phyloP scores from a whole-genome alignment of 2,888 invertebrate genomes.

The Lasioglossum vierecki region DNA sequence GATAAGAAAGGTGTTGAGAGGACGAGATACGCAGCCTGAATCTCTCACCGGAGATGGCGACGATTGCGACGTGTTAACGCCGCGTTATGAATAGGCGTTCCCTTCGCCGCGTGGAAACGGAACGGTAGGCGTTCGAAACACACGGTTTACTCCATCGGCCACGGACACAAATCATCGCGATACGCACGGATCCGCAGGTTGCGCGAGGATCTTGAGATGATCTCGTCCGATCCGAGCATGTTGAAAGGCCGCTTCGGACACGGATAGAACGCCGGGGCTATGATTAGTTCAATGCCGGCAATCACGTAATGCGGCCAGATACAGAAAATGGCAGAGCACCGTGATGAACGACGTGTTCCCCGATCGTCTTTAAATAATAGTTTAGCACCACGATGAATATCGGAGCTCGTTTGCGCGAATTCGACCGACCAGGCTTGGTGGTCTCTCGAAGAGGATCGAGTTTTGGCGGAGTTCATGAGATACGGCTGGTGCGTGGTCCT shows the following conservation, averaged over 20 bases:
- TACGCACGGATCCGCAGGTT: neutral
- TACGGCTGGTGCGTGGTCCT: neutral
- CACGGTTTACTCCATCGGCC: constrained; percentile 64
- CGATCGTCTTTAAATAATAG: constrained; percentile 10
- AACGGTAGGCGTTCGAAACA: constrained; percentile 65
- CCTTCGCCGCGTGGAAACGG: constrained; percentile 28
- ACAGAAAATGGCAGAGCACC: constrained; percentile 16
- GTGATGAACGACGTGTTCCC: constrained; percentile 8
- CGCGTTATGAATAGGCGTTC: constrained; percentile 56
- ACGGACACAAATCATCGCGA: constrained; percentile 61
- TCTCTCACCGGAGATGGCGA: constrained; percentile 41
- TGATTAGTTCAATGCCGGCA: constrained; percentile 38
- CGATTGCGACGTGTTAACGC: constrained; percentile 79
- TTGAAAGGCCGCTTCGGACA: constrained; percentile 1
- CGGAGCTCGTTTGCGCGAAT: neutral
- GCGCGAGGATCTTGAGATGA: constrained; percentile 38
- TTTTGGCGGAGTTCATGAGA: neutral
- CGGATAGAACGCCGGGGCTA: constrained; percentile 8
- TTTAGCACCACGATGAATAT: neutral
- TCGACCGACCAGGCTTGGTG: neutral
- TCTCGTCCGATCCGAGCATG: constrained; percentile 32
- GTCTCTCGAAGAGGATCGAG: neutral
- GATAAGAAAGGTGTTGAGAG: constrained; percentile 84
- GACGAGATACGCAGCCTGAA: constrained; percentile 76
- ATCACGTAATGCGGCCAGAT: constrained; percentile 25